Conservation (phyloP, 2,113 vertebrate species). For the Lynx canadensis region DNA sequence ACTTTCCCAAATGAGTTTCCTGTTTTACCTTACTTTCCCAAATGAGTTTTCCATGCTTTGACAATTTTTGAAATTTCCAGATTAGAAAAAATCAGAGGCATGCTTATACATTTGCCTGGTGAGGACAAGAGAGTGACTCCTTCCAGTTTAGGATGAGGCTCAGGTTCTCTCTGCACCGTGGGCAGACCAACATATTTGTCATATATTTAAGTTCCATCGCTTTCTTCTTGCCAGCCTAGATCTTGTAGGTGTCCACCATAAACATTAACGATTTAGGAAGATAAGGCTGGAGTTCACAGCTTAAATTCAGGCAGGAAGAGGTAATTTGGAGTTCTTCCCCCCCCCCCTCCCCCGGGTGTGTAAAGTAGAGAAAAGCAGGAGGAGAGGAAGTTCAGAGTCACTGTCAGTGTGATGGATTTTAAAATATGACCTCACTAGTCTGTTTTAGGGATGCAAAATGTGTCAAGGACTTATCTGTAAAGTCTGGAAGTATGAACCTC, state of each 20-base stretch:
- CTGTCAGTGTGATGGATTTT: background rate
- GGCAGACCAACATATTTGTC: background rate
- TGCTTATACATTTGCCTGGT: background rate
- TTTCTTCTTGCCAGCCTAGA: background rate
- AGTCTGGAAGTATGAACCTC: background rate
- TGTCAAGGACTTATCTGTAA: background rate
- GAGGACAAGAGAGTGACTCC: background rate
- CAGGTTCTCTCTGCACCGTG: accelerated
- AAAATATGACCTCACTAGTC: conserved; percentile 16
- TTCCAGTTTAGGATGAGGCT: background rate
- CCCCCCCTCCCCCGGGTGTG: background rate
- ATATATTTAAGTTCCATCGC: too few species aligned
- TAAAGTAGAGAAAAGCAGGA: background rate
- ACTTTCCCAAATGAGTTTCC: background rate
- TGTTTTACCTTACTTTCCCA: background rate
- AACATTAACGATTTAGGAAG: background rate
- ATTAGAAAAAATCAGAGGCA: background rate
- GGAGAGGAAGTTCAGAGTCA: background rate
- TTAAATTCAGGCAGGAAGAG: background rate
- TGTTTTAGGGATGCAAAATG: background rate
- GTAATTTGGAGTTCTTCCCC: background rate
- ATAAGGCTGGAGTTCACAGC: background rate
- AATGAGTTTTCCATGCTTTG: background rate
- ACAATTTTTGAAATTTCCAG: background rate
- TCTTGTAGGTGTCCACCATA: background rate